Evolutionary conservation across 2,797 vertebrate species (phyloP), one percentile per base, ranked within the genome.

Genomic region (Brotula barbata): DNA sequence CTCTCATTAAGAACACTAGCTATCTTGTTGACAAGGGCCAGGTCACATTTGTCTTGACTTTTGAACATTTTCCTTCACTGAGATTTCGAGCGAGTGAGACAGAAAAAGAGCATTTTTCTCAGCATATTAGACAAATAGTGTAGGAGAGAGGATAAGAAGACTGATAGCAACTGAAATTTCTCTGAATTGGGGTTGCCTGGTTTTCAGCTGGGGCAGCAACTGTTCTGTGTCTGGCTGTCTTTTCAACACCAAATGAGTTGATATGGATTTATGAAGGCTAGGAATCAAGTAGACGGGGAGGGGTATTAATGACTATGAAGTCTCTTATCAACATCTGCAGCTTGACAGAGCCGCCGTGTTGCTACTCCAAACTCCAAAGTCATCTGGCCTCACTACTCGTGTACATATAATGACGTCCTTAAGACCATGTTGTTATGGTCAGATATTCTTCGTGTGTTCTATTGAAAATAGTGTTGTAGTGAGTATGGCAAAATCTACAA

Each of bases 1-100:
- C 81, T 89, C 82, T 87, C 85, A 86, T 87, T 83, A 85, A 81
- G 71, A 88, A 82, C 66, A 47, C 77, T 55, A 73, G 83, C 83
- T 85, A 86, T 88, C 87, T 87, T 74, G 57, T 78, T 82, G 85
- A 87, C 85, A 86, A 84, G 70, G 65, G 59, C 75, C 65, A 71
- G 86, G 77, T 85, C 86, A 85, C 76, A 73, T 84, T 81, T 79
- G 64, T 85, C 56, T 40, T 58, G 64, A 75, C 77, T 83, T n/a
- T 70, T 67, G 70, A 71, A 68, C 56, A 34, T 80, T 85, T 82
- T 81, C 66, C 78, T 67, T 56, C 15, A 40, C 48, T 76, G 74
- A 65, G 78, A 81, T 79, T 80, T 72, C 58, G 76, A 78, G 61
- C 22, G 50, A 74, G 59, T 14, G 34, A 71, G 76, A 68, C 64